phyloP scores from a whole-genome alignment of 2,888 invertebrate genomes.

The Sphaerophoria taeniata region DNA sequence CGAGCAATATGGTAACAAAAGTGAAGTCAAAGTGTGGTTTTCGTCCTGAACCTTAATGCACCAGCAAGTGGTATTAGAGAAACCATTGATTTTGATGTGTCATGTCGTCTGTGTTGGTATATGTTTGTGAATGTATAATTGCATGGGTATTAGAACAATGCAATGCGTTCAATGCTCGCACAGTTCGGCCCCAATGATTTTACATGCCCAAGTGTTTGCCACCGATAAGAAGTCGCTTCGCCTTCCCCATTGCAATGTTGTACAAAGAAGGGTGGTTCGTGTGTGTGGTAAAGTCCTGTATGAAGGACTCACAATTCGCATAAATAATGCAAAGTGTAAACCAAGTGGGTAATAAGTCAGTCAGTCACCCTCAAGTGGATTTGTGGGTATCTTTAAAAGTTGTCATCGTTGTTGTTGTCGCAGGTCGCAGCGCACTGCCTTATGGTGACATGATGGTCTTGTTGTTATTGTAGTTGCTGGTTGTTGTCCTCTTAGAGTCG shows the following conservation, averaged over 20 bases:
- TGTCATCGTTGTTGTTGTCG: conserved; percentile 18
- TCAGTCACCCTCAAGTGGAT: conserved; percentile 76
- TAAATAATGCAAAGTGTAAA: conserved; percentile 76
- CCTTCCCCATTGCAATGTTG: conserved; percentile 7
- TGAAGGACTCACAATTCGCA: conserved; percentile 67
- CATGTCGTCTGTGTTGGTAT: not conserved
- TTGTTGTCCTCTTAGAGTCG: too few relatives aligned
- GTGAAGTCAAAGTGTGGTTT: conserved; percentile 1
- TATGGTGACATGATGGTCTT: conserved; percentile 3
- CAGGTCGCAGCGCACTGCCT: conserved; percentile 30
- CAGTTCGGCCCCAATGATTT: conserved; percentile 68
- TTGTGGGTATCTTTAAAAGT: conserved; percentile 69
- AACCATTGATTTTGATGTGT: conserved; percentile 36
- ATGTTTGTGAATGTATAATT: not conserved
- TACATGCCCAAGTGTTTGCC: conserved; percentile 69
- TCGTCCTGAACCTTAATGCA: conserved; percentile 40
- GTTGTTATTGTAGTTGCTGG: conserved; percentile 29
- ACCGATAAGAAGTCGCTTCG: conserved; percentile 63
- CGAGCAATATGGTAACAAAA: too few relatives aligned
- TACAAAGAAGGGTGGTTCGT: not conserved
- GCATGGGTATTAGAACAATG: conserved; percentile 51
- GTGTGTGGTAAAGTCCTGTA: conserved; percentile 50
- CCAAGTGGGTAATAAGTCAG: conserved; percentile 76
- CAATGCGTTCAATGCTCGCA: conserved; percentile 68
- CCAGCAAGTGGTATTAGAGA: conserved; percentile 30